Base-by-base conservation (phyloP, 2,113 vertebrate species). In the Sitta europaea region DNA sequence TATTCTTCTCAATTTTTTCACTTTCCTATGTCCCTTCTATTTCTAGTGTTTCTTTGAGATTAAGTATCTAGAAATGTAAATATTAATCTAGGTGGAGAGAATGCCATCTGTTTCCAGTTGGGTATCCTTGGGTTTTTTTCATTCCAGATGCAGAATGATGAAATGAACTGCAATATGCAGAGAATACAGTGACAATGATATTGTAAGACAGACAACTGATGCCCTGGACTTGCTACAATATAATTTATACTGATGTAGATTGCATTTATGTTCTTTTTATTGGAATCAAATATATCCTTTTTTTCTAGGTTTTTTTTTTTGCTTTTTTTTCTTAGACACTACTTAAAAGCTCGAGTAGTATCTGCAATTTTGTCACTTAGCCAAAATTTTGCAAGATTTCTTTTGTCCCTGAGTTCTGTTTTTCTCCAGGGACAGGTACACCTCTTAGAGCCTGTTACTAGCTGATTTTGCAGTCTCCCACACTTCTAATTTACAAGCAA, bases 1-100 rank as follows among this genome's bases (percentile, higher is more conserved):
- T 33, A 38, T 6, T 79, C 3, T 51, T 68, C 71, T 90, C 9
- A 31, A 40, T 66, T 91, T 79, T 91, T 29, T 47, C 36, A 51
- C 15, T 93, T 92, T 11, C 14, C 9, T 40, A 8, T 70, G 14
- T 11, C 54, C 4, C 29, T 66, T 90, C 24, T 11, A 54, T 85
- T 93, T 88, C 35, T 80, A 24, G 33, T 53, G 20, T 47, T 89
- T 79, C 81, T 90, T 88, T 61, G 51, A 76, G 62, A 94, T 94
- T 70, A 76, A 76, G 43, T 80, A 63, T 40, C 50, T 93, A 68
- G 59, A 92, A 92, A 85, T 35, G 81, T 80, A 94, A 94, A 90
- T 93, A 96, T 83, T 96, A 94, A 86, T 92, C 85, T 86, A 90
- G 92, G 48, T 96, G 47, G 48, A 82, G 58, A 40, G 38, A 91